phyloP scores from a whole-genome alignment of 2,113 vertebrate genomes.

The Pundamilia nyererei region DNA sequence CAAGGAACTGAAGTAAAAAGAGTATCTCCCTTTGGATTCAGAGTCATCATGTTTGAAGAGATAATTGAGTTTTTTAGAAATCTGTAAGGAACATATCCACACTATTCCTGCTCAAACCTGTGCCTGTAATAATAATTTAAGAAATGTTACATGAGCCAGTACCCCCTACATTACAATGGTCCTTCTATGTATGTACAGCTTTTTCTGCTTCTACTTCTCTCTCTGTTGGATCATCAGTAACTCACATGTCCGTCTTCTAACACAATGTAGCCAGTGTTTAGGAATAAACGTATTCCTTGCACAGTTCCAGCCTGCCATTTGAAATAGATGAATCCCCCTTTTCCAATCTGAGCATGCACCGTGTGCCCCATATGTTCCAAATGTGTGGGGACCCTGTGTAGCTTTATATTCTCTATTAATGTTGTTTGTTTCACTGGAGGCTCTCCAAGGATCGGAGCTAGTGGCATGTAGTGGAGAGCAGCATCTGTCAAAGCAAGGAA shows the following conservation, averaged over 20 bases:
- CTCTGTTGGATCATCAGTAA: neutral
- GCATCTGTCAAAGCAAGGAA: neutral
- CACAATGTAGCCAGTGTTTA: constrained; percentile 9
- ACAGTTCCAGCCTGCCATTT: neutral
- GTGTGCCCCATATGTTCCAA: neutral
- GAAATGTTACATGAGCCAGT: neutral
- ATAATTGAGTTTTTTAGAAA: neutral
- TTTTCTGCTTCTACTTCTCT: neutral
- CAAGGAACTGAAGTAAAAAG: neutral
- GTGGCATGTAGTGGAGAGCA: neutral
- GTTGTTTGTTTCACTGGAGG: neutral
- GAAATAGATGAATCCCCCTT: constrained; percentile 5
- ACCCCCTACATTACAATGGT: neutral
- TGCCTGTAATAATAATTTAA: neutral
- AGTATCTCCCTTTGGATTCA: neutral
- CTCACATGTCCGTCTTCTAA: neutral
- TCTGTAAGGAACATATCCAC: neutral
- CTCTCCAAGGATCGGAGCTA: neutral
- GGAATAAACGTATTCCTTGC: constrained; percentile 16
- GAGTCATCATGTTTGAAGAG: neutral
- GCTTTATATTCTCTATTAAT: neutral
- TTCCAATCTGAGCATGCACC: constrained; percentile 1
- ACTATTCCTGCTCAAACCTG: neutral
- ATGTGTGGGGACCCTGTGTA: neutral
- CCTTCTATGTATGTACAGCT: neutral